Conservation (phyloP, 1,140 invertebrate genomes). For the Drosophila tristis region DNA sequence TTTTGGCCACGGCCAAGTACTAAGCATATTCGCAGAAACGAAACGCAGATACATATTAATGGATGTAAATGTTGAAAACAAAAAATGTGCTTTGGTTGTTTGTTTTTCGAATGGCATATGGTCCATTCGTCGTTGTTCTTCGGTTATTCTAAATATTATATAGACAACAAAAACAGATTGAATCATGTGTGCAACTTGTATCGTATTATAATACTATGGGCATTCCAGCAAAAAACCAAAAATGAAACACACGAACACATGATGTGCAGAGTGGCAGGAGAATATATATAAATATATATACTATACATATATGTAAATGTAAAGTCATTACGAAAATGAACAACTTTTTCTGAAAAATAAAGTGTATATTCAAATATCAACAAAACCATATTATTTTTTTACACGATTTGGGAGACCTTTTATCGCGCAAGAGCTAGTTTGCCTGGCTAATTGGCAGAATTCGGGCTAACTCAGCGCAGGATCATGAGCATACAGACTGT, state of each 20-base stretch:
- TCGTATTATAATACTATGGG: slow-evolving; percentile 34
- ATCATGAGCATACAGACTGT: too few species aligned
- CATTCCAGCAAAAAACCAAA: slow-evolving; percentile 41
- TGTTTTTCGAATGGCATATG: slow-evolving; percentile 40
- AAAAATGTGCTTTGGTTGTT: slow-evolving; percentile 56
- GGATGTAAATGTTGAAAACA: slow-evolving; percentile 56
- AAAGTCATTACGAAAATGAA: slow-evolving; percentile 76
- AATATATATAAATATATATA: slow-evolving; percentile 51
- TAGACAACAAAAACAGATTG: slow-evolving; percentile 42
- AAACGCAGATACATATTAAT: slow-evolving; percentile 29
- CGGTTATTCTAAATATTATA: slow-evolving; percentile 46
- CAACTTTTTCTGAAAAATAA: slow-evolving; percentile 80
- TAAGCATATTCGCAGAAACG: slow-evolving; percentile 35
- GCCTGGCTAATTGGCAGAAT: too few species aligned
- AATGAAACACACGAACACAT: slow-evolving; percentile 27
- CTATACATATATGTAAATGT: slow-evolving; percentile 71
- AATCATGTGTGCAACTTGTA: slow-evolving; percentile 65
- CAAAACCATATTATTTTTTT: background rate
- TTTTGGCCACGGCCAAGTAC: slow-evolving; percentile 36
- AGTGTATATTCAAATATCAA: slow-evolving; percentile 81
- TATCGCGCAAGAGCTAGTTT: too few species aligned
- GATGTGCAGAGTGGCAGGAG: slow-evolving; percentile 25
- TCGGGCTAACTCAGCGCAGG: too few species aligned
- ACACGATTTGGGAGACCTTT: background rate
- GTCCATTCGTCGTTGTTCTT: slow-evolving; percentile 51